phyloP scores from a whole-genome alignment of 2,113 vertebrate species.

The Tragulus kanchil region DNA sequence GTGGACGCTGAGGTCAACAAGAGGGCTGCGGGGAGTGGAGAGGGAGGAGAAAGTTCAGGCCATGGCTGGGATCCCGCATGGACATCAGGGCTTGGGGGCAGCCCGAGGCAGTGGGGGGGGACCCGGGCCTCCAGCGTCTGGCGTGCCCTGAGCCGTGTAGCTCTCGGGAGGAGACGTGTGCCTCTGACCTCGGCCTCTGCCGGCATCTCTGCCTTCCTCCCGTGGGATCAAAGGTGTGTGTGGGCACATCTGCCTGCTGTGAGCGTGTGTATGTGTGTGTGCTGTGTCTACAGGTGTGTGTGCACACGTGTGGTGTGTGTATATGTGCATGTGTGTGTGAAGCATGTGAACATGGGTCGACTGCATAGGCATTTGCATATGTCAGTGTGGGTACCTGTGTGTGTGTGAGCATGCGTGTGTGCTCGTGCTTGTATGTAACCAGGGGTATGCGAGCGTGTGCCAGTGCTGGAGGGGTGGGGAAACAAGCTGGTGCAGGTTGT shows the following conservation, averaged over 20 bases:
- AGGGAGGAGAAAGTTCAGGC: not conserved
- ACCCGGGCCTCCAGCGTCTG: rapidly evolving
- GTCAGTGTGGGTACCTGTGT: not conserved
- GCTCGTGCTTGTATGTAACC: not conserved
- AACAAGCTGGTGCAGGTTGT: too few relatives aligned
- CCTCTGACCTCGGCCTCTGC: not conserved
- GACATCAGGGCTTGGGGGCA: not conserved
- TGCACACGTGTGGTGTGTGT: too few relatives aligned
- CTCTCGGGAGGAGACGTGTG: not conserved
- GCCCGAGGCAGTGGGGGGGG: not conserved
- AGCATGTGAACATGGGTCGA: not conserved
- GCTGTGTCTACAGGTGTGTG: not conserved
- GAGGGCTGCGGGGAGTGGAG: not conserved
- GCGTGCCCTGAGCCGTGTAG: not conserved
- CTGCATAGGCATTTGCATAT: not conserved
- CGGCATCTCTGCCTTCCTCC: not conserved
- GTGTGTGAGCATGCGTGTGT: rapidly evolving
- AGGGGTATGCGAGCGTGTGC: not conserved
- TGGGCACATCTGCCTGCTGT: not conserved
- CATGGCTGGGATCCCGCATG: not conserved
- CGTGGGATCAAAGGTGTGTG: not conserved
- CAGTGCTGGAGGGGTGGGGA: not conserved
- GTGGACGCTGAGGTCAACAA: not conserved
- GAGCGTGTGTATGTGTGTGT: not conserved
- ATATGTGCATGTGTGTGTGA: not conserved